Base-by-base conservation (phyloP, 2,888 invertebrate genomes). In the Rhamnusium bicolor region DNA sequence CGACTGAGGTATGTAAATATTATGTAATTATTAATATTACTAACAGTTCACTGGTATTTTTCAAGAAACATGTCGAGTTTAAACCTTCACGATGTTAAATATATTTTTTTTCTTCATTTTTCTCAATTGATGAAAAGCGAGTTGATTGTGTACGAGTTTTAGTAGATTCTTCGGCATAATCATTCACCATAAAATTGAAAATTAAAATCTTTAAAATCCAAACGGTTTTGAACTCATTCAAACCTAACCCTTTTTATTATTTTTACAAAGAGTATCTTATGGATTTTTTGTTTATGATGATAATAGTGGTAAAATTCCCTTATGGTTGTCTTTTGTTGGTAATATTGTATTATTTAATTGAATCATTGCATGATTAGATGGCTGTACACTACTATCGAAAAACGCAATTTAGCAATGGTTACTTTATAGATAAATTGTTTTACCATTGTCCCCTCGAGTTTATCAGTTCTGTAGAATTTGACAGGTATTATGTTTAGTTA, bases 391-490 rank as follows among this genome's bases (percentile, higher is more conserved):
- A 29, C 51, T 51, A 63, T 63, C 63, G 24, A 51, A 24, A 65
- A 53, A 32, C 24, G 65, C 29, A 32, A 53, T 65, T 27, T 53
- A 53, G 40, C 8, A 53, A 32, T 53, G 63, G 53, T 65, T 54
- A 65, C 40, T 40, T 65, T 65, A 54, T 27, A 53, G 29, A 53
- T 65, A 65, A 65, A 65, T 65, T 53, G 53, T 65, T 65, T 65
- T 65, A 53, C 65, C 49, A 65, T 65, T 65, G 65, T 65, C 53
- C 53, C 19, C 65, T 65, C 24, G 29, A 21, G 53, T 53, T 53
- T 51, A 65, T 65, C 65, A 65, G 51, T 32, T 63, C 53, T n/a
- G 53, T 65, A 65, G 40, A 65, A 65, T 65, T 65, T 53, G 65
- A 65, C 65, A 65, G 65, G 63, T 49, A 51, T 63, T 63, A 58